A percentile compares a stretch with the other conserved stretches of the same genome.
Conservation (phyloP, 1,140 invertebrate species). For the Euura saliciscinereae region DNA sequence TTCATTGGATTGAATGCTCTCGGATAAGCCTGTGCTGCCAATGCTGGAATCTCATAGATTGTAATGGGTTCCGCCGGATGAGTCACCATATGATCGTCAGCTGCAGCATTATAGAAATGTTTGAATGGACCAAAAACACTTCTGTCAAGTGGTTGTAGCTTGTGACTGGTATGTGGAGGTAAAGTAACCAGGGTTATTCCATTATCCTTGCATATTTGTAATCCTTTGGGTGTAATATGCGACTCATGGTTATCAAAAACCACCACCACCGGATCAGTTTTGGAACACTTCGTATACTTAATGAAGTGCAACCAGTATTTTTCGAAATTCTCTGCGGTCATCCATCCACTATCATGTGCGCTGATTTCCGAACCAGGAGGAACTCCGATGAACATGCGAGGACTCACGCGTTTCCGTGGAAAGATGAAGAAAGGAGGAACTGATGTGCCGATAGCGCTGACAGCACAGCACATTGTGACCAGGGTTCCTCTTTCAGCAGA, state of each 20-base stretch:
- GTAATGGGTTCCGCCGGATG: conserved; percentile 27
- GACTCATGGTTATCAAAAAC: conserved; percentile 30
- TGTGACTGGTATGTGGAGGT: conserved; percentile 44
- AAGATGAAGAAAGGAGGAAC: conserved; percentile 45
- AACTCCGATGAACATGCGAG: conserved; percentile 17
- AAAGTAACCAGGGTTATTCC: conserved; percentile 35
- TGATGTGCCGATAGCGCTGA: conserved; percentile 45
- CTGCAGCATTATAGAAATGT: conserved; percentile 28
- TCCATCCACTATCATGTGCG: conserved; percentile 49
- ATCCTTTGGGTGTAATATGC: conserved; percentile 26
- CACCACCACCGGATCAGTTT: conserved; percentile 38
- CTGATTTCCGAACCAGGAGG: conserved; percentile 44
- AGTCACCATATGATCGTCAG: conserved; percentile 26
- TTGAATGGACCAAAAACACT: conserved; percentile 38
- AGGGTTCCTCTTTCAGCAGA: conserved; percentile 49
- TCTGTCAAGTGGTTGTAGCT: conserved; percentile 47
- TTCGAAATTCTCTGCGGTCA: conserved; percentile 44
- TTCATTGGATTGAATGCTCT: neutral
- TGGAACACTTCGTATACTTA: conserved; percentile 37
- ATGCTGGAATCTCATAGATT: conserved; percentile 8
- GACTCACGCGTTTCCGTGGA: conserved; percentile 28
- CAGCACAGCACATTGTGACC: conserved; percentile 43
- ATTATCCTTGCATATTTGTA: conserved; percentile 30
- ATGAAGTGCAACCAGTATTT: conserved; percentile 53
- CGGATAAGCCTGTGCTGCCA: neutral